Evolutionary conservation across 2,888 invertebrate genomes (phyloP).

Genomic region (Helicoverpa assulta): DNA sequence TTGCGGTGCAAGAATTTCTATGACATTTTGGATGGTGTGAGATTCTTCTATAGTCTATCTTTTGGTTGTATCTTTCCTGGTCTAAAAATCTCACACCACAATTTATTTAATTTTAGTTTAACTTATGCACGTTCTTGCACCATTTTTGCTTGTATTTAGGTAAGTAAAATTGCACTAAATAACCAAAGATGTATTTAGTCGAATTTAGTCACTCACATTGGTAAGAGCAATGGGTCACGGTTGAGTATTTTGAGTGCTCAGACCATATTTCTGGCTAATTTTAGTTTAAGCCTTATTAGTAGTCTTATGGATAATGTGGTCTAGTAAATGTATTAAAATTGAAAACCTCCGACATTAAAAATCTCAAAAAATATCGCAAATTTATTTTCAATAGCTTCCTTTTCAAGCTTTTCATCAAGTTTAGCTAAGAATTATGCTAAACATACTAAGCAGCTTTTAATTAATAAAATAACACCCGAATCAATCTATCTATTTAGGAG

Average conservation of each 20-base stretch:
- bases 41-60: not conserved
- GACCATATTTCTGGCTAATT: constrained; percentile 1
- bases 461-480: too few species aligned
- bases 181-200: constrained; percentile 46
- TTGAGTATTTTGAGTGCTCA: constrained; percentile 18
- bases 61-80: not conserved
- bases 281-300: constrained; percentile 16
- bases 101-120: not conserved
- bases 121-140: constrained; percentile 9
- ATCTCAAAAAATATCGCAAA: not conserved
- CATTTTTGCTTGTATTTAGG: constrained; percentile 10
- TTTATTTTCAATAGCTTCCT: too few species aligned
- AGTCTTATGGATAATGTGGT: constrained; percentile 1
- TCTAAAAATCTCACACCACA: not conserved
- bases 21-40: not conserved
- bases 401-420: too few species aligned
- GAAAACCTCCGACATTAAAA: constrained; percentile 3
- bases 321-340: too few species aligned
- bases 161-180: constrained; percentile 14
- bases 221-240: not conserved
- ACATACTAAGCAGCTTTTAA: too few species aligned
- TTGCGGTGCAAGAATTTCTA: constrained; percentile 8
- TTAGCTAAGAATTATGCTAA: too few species aligned
- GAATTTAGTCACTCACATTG: constrained; percentile 24
- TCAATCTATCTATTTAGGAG: too few species aligned